Conservation (phyloP, 2,113 vertebrate species). For the Stomatorhinus ivindoensis region DNA sequence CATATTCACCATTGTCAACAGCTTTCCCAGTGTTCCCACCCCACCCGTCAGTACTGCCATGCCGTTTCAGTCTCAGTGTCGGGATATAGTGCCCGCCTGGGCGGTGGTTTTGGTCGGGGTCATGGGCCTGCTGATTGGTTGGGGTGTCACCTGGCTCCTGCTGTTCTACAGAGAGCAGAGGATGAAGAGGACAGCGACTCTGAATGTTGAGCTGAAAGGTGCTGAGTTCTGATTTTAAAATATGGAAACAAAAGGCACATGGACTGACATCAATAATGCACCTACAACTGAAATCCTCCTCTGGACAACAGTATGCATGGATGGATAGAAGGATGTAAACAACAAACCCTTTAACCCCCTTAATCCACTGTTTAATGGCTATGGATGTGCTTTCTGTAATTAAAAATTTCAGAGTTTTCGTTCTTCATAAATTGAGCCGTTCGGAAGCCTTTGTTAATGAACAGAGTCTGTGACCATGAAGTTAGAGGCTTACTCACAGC, state of each 20-base stretch:
- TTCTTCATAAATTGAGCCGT: background rate
- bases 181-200: constrained; percentile 15
- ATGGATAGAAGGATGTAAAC: background rate
- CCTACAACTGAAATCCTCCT: background rate
- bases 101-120: constrained; percentile 55
- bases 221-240: constrained; percentile 32
- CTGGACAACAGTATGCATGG: background rate
- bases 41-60: background rate
- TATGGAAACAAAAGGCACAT: background rate
- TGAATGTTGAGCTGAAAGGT: constrained; percentile 36
- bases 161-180: constrained; percentile 42
- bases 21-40: constrained; percentile 26
- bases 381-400: background rate
- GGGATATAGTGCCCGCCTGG: constrained; percentile 55
- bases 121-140: constrained; percentile 57
- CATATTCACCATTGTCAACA: constrained; percentile 72
- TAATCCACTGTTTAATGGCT: background rate
- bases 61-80: background rate
- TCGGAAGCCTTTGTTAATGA: background rate
- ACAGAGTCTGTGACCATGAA: background rate
- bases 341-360: background rate
- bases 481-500: background rate
- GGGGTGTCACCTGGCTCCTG: constrained; percentile 40
- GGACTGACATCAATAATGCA: background rate
- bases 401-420: background rate